A percentile compares a stretch with the other conserved stretches of the same genome.
These are phyloP conservation scores for Gavia stellata DNA, from an alignment of 2,113 vertebrate genomes.

Conservation along the genomic window DNA sequence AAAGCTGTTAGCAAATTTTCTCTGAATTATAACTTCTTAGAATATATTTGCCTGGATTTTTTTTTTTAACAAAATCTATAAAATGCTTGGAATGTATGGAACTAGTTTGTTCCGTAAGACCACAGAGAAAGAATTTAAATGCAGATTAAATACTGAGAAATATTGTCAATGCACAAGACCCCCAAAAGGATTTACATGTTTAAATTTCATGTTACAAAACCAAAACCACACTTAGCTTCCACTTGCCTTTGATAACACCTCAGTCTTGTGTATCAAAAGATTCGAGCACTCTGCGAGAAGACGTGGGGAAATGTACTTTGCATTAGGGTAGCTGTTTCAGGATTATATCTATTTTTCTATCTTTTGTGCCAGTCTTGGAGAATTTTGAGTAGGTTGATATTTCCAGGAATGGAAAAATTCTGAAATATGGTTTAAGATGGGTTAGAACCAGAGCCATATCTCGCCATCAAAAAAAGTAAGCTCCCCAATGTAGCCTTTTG, in stretches of 20 bases:
- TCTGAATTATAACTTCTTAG: neutral
- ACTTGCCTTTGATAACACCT: neutral
- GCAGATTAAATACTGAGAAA: neutral
- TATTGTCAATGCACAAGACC: neutral
- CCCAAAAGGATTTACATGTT: neutral
- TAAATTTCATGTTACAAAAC: neutral
- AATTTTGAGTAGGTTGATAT: neutral
- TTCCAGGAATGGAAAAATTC: neutral
- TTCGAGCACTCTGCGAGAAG: neutral
- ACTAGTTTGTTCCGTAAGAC: neutral
- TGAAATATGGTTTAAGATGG: neutral
- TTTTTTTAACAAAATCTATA: neutral
- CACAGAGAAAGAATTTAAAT: neutral
- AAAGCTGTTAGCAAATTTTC: neutral
- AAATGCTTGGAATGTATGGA: neutral
- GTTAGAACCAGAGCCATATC: neutral
- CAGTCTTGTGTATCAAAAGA: neutral
- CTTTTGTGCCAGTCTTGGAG: neutral
- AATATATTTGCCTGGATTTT: neutral
- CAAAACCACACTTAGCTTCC: neutral
- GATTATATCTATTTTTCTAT: neutral
- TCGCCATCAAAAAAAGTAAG: neutral
- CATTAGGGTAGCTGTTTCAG: neutral
- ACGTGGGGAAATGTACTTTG: neutral
- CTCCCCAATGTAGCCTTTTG: neutral